phyloP scores from a whole-genome alignment of 1,140 invertebrate species.

The Drosophila lini region DNA sequence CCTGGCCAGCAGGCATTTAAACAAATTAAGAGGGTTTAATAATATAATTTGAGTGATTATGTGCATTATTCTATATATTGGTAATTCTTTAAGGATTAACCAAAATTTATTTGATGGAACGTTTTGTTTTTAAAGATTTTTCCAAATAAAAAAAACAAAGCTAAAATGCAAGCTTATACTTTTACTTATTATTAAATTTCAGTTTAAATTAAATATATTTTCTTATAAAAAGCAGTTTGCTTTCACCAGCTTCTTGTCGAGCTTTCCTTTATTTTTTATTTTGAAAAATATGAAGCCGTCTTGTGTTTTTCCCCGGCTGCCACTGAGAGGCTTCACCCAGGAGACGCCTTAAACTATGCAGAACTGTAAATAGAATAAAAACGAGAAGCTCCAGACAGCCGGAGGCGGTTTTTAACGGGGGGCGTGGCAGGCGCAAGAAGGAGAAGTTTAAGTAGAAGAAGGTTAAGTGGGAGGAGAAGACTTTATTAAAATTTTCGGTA shows the following conservation, averaged over 20 bases:
- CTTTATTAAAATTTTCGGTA: slow-evolving; percentile 67
- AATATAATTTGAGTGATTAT: not conserved
- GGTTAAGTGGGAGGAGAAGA: slow-evolving; percentile 9
- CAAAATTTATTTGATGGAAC: not conserved
- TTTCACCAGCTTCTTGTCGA: slow-evolving; percentile 1
- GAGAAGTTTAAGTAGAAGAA: not conserved
- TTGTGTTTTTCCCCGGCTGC: slow-evolving; percentile 1
- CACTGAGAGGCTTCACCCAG: slow-evolving; percentile 3
- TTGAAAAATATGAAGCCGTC: slow-evolving; percentile 9
- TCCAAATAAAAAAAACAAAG: no score
- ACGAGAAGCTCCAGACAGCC: slow-evolving; percentile 33
- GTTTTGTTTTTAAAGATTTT: not conserved
- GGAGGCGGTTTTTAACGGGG: not conserved
- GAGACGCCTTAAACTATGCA: slow-evolving; percentile 58
- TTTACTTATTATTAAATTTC: no score
- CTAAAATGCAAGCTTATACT: no score
- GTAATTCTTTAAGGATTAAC: not conserved
- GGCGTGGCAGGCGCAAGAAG: slow-evolving; percentile 13
- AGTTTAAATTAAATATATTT: no score
- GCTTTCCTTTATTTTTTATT: slow-evolving; percentile 3
- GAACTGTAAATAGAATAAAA: slow-evolving; percentile 47
- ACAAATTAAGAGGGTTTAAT: not conserved
- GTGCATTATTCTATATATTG: not conserved
- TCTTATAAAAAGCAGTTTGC: not conserved
- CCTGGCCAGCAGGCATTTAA: not conserved